A percentile compares a stretch with the other conserved stretches of the same genome.
Conservation (phyloP, 2,113 vertebrate species). For the Scalopus aquaticus region DNA sequence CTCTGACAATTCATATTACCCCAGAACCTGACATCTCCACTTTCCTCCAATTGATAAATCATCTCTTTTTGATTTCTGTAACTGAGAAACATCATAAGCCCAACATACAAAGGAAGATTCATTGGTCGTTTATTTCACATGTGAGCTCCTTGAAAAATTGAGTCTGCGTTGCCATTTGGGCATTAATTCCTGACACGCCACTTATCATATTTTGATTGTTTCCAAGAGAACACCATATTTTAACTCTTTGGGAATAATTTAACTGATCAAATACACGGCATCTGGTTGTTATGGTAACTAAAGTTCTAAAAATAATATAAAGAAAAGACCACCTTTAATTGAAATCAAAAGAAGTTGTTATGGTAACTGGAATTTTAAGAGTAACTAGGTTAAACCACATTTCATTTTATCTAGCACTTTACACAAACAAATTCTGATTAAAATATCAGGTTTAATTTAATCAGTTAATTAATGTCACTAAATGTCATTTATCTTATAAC, state of each 20-base stretch:
- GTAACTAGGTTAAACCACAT: slow-evolving; percentile 89
- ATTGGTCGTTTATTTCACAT: slow-evolving; percentile 80
- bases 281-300: slow-evolving; percentile 88
- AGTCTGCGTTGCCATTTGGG: slow-evolving; percentile 74
- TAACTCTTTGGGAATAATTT: slow-evolving; percentile 85
- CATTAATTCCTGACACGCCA: slow-evolving; percentile 81
- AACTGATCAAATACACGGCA: slow-evolving; percentile 69
- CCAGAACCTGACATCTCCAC: slow-evolving; percentile 80
- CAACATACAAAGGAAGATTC: slow-evolving; percentile 83
- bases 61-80: slow-evolving; percentile 86
- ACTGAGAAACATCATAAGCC: slow-evolving; percentile 83
- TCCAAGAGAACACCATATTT: slow-evolving; percentile 83
- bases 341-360: slow-evolving; percentile 89
- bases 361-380: slow-evolving; percentile 89
- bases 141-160: slow-evolving; percentile 83
- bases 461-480: slow-evolving; percentile 93
- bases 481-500: slow-evolving; percentile 90
- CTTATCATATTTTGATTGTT: slow-evolving; percentile 86
- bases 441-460: slow-evolving; percentile 93
- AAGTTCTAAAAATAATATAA: slow-evolving; percentile 87
- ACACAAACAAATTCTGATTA: slow-evolving; percentile 91
- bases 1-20: slow-evolving; percentile 83
- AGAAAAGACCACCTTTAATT: slow-evolving; percentile 89
- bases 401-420: slow-evolving; percentile 87
- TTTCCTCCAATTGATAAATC: slow-evolving; percentile 85